phyloP scores from a whole-genome alignment of 2,888 invertebrate genomes.

The Drosophila paramelanica region DNA sequence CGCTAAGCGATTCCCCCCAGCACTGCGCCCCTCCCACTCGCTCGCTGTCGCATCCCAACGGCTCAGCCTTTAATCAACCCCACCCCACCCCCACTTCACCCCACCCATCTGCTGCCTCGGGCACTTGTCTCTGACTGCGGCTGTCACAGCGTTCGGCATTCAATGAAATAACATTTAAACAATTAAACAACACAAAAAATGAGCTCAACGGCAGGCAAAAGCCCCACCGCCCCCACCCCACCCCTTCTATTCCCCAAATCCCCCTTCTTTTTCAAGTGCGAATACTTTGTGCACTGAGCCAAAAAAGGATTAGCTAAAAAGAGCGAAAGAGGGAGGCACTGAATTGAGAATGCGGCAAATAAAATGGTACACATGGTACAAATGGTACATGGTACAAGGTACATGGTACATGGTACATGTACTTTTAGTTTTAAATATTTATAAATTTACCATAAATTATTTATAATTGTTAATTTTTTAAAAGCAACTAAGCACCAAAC shows the following conservation, averaged over 20 bases:
- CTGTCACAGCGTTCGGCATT: slow-evolving; percentile 52
- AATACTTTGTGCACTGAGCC: slow-evolving; percentile 17
- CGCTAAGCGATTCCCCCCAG: slow-evolving; percentile 65
- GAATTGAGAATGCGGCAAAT: no score
- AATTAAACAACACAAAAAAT: slow-evolving; percentile 52
- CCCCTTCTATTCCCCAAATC: no score
- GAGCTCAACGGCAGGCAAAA: slow-evolving; percentile 8
- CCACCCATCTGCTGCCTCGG: neutral
- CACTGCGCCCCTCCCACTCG: neutral
- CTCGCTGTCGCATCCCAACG: slow-evolving; percentile 9
- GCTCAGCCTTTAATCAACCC: slow-evolving; percentile 20
- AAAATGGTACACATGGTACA: no score
- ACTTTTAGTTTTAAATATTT: no score
- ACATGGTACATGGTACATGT: no score
- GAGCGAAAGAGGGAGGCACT: no score
- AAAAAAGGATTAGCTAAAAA: slow-evolving; percentile 1
- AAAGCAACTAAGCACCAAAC: no score
- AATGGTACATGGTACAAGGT: no score
- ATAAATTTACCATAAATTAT: no score
- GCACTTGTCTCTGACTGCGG: neutral
- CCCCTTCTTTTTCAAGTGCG: neutral
- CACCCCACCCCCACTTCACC: neutral
- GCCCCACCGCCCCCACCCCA: neutral
- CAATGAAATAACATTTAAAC: slow-evolving; percentile 75
- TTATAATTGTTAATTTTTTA: no score